Conservation (phyloP, 2,113 vertebrate species). For the Hippopotamus amphibius region DNA sequence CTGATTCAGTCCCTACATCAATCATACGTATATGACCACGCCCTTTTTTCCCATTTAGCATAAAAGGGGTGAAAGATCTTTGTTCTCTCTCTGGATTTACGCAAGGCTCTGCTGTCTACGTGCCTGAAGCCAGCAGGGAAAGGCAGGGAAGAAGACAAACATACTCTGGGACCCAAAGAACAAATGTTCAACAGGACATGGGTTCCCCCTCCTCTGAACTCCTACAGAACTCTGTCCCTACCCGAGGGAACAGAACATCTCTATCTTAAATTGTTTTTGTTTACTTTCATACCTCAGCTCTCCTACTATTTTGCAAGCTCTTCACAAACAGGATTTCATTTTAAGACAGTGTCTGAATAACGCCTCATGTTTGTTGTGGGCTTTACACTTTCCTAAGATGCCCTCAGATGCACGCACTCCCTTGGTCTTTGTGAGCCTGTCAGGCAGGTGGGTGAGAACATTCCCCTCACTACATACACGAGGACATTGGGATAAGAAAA, state of each 20-base stretch:
- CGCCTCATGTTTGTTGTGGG: background rate
- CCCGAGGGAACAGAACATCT: accelerated
- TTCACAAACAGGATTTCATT: background rate
- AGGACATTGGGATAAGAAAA: background rate
- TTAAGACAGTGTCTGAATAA: background rate
- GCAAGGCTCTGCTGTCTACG: background rate
- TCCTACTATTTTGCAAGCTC: constrained; percentile 19
- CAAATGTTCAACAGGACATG: background rate
- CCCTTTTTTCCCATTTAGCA: background rate
- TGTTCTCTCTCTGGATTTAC: background rate
- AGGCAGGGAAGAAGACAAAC: background rate
- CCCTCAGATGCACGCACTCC: background rate
- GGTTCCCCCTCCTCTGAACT: background rate
- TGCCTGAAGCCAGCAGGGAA: background rate
- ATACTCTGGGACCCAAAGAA: background rate
- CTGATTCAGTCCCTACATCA: background rate
- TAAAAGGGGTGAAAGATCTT: background rate
- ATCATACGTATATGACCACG: background rate
- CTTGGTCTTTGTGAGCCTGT: background rate
- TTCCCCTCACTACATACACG: background rate
- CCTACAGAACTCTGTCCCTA: background rate
- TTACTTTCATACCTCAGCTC: background rate
- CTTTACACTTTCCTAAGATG: background rate
- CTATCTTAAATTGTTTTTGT: background rate
- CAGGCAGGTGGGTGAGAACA: background rate